Evolutionary conservation across 2,113 vertebrate genomes (phyloP), one percentile per base, ranked within the genome.

Genomic region (Bambusicola thoracicus): DNA sequence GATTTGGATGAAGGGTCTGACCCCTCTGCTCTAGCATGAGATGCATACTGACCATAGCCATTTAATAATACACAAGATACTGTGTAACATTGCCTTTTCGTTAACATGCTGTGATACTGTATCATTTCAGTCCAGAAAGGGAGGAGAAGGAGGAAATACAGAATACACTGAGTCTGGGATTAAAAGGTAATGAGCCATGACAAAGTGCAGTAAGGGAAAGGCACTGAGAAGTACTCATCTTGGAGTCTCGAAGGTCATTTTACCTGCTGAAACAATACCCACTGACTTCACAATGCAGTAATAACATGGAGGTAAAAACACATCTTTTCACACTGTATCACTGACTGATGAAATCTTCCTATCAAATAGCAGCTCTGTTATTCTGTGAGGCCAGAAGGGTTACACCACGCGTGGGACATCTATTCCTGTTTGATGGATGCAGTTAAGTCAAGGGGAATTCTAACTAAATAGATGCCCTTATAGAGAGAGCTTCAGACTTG

Each of bases 231-330:
- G 48, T 55, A 48, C 11, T 48, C 6, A 3, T 85, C 24, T 63
- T 2, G 0, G 44, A 68, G 22, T 46, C 13, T 21, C 0, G 0
- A 69, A 85, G 38, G 80, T 58, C 2, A 36, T 44, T 81, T 53
- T n/a, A 59, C 20, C 36, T 72, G 21, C 51, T 36, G 43, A 86
- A 88, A 90, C 29, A 70, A 25, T 21, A 27, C 22, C 17, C 2
- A 36, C 46, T 87, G 43, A 66, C 41, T 85, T 73, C 70, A 63
- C 32, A 82, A 18, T 2, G 48, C 12, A 32, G 10, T 38, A 68
- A 24, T 74, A 62, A 76, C 17, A 41, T 8, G 66, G 40, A 85
- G 55, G 29, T 43, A 66, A 67, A 66, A 18, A 51, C 29, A 89
- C 5, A 22, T 29, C 17, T 38, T 70, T 53, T 13, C 55, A 66